Percentiles rank a stretch among this genome's conserved stretches.
Conservation (phyloP, 2,797 vertebrate species). For the Gambelia wislizenii region DNA sequence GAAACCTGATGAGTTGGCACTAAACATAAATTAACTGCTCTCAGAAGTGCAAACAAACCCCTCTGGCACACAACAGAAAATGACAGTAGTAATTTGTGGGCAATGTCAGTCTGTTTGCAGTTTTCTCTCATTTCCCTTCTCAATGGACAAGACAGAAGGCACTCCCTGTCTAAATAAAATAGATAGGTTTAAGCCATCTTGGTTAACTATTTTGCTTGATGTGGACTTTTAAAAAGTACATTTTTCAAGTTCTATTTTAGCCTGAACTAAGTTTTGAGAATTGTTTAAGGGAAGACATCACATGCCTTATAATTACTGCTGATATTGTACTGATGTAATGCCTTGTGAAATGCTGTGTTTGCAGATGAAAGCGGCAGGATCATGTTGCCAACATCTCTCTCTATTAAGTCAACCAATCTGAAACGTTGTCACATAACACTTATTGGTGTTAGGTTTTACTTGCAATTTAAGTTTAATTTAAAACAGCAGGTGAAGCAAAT, state of each 20-base stretch:
- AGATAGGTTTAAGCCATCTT: conserved; percentile 18
- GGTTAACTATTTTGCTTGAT: conserved; percentile 3
- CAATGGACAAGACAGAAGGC: conserved; percentile 26
- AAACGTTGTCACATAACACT: conserved; percentile 2
- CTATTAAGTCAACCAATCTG: conserved; percentile 18
- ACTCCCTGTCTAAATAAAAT: conserved; percentile 2
- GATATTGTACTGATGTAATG: conserved; percentile 21
- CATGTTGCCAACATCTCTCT: conserved; percentile 5
- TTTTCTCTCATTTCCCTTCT: conserved; percentile 8
- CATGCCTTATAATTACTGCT: conserved; percentile 27
- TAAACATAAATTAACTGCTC: conserved; percentile 67
- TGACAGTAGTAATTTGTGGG: conserved; percentile 66
- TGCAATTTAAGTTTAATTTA: background rate
- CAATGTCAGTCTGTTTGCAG: conserved; percentile 50
- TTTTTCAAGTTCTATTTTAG: conserved; percentile 11
- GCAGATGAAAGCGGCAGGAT: background rate
- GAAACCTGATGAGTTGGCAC: conserved; percentile 44
- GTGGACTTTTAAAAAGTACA: conserved; percentile 13
- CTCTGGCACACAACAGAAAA: conserved; percentile 58
- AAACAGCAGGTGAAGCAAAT: background rate
- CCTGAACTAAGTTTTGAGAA: background rate
- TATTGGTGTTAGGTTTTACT: conserved; percentile 12
- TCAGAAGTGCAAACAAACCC: conserved; percentile 63
- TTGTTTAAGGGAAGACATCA: background rate
- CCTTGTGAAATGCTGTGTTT: conserved; percentile 5